phyloP scores from a whole-genome alignment of 2,113 vertebrate species.

The Ploceus nigricollis region DNA sequence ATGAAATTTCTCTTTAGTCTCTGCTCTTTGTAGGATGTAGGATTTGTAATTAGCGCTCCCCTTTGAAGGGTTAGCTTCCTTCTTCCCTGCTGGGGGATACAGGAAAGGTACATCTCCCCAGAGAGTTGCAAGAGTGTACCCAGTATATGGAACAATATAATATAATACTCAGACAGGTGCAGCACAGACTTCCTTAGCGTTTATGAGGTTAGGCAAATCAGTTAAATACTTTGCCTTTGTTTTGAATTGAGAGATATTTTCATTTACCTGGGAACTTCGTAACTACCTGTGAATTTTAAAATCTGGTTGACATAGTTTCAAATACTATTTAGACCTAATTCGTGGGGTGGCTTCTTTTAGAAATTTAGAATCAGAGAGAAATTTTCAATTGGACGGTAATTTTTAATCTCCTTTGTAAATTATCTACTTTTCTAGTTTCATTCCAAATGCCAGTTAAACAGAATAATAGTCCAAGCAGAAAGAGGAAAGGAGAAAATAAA shows the following conservation, averaged over 20 bases:
- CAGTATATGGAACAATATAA: background rate
- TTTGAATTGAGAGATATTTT: background rate
- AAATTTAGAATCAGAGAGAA: background rate
- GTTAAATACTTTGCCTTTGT: background rate
- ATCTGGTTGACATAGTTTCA: background rate
- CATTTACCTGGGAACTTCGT: background rate
- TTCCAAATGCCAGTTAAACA: background rate
- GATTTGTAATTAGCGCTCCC: background rate
- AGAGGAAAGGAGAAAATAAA: accelerated
- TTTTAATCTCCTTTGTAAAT: background rate
- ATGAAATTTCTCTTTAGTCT: background rate
- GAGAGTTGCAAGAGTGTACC: accelerated
- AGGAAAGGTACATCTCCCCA: background rate
- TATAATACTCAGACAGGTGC: background rate
- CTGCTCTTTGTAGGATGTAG: background rate
- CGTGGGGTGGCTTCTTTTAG: accelerated
- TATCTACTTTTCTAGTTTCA: background rate
- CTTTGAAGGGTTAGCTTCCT: background rate
- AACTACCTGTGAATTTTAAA: background rate
- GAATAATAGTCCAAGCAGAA: background rate
- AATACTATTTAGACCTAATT: background rate
- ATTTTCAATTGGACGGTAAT: accelerated
- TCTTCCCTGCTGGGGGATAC: background rate
- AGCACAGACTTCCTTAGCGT: background rate
- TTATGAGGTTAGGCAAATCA: background rate